Evolutionary conservation across 1,140 invertebrate species (phyloP).

Genomic region (Platorchestia sp.): DNA sequence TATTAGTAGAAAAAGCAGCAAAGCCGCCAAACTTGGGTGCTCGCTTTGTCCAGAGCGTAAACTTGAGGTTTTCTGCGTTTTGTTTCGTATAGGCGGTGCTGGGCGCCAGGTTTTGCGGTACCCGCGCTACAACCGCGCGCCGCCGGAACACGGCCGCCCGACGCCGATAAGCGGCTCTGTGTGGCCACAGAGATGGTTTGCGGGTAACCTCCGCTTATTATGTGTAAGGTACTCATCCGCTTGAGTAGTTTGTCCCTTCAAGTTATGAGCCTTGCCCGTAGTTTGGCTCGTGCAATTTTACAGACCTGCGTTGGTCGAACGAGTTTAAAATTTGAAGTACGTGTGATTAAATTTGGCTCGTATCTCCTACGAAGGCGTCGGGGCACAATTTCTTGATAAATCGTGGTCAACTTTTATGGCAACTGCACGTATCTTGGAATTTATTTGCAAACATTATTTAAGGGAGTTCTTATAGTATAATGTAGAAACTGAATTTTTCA

Average conservation of each 20-base stretch:
- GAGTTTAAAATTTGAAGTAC: no score
- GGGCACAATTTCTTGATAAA: no score
- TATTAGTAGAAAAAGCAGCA: neutral
- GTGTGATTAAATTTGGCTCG: no score
- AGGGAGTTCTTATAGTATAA: no score
- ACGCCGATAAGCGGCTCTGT: neutral
- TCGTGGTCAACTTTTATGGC: no score
- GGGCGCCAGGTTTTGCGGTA: slow-evolving; percentile 40
- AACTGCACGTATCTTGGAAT: no score
- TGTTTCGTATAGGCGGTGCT: neutral
- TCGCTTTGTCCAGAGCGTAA: neutral
- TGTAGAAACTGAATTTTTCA: no score
- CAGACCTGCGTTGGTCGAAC: no score
- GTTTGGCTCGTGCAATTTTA: neutral
- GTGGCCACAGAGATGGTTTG: neutral
- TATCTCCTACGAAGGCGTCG: no score
- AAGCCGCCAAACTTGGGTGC: neutral
- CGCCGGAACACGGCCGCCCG: neutral
- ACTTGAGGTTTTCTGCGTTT: slow-evolving; percentile 28
- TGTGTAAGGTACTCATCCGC: neutral
- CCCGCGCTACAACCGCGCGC: neutral
- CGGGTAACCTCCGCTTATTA: neutral
- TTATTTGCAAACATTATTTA: no score
- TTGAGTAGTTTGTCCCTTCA: neutral
- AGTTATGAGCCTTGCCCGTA: neutral